These are phyloP conservation scores for Climacteris rufus DNA, from an alignment of 2,113 vertebrate species.

Conservation along the genomic window DNA sequence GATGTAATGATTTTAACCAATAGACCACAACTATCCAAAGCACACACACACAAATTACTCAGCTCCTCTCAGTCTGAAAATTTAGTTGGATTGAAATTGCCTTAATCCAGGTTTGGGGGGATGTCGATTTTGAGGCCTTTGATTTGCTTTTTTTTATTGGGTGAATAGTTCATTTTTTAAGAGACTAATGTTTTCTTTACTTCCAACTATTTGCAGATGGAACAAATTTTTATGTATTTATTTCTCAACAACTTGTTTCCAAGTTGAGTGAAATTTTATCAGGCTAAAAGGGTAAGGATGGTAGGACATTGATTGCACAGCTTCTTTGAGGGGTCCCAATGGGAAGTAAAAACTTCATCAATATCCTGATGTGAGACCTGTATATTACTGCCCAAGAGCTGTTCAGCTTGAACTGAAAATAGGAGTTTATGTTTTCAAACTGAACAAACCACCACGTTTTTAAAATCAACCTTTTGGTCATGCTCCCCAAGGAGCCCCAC, in stretches of 20 bases:
- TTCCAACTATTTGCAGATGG: background rate
- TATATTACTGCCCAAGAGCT: background rate
- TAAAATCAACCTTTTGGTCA: background rate
- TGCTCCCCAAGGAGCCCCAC: background rate
- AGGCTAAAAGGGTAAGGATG: background rate
- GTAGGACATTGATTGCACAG: background rate
- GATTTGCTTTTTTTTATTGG: too few relatives aligned
- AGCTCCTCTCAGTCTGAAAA: background rate
- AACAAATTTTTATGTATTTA: background rate
- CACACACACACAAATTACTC: background rate
- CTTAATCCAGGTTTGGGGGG: background rate
- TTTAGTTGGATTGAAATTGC: background rate
- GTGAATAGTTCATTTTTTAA: background rate
- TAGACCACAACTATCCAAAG: background rate
- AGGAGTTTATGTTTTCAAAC: background rate
- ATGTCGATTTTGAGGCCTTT: background rate
- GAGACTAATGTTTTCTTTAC: background rate
- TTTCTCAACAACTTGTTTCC: background rate
- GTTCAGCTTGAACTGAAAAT: background rate
- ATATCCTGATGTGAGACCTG: background rate
- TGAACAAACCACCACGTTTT: background rate
- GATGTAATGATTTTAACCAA: background rate
- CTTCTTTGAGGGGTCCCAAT: background rate
- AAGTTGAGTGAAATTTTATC: background rate
- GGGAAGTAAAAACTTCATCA: background rate